Evolutionary conservation across 2,113 vertebrate genomes (phyloP).

Genomic region (Prochilodus magdalenae): DNA sequence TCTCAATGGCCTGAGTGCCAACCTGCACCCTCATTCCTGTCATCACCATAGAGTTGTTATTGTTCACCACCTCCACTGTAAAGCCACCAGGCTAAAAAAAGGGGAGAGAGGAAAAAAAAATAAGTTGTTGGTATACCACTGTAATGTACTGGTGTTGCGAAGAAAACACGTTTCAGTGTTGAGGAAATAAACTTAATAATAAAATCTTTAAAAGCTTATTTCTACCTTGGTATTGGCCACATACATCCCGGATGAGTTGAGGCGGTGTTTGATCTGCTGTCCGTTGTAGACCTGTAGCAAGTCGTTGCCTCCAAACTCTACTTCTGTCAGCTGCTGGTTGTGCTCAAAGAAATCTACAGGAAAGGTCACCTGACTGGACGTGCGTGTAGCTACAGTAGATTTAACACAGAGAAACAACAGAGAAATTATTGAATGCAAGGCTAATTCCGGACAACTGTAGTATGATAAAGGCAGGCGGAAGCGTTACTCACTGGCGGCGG

Average conservation of each 20-base stretch:
- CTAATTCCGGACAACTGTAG: background rate
- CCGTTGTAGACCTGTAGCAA: conserved; percentile 97
- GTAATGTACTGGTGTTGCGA: background rate
- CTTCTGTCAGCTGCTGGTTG: conserved; percentile 97
- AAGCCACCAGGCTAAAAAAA: conserved; percentile 91
- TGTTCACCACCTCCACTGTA: conserved; percentile 93
- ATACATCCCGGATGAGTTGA: conserved; percentile 99
- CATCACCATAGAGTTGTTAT: conserved; percentile 98
- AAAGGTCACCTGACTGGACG: conserved; percentile 96
- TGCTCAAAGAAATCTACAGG: conserved; percentile 99
- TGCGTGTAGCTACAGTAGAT: conserved; percentile 84
- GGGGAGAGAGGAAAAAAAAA: background rate
- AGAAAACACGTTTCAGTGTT: background rate
- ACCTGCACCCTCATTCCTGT: conserved; percentile 97
- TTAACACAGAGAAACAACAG: background rate
- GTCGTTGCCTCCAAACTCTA: conserved; percentile 97
- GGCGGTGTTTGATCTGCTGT: conserved; percentile 97
- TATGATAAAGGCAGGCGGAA: conserved; percentile 21
- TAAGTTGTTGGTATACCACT: background rate
- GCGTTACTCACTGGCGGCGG: conserved; percentile 85
- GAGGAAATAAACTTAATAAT: background rate
- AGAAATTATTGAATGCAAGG: background rate
- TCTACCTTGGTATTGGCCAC: conserved; percentile 98
- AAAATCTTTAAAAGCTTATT: no score
- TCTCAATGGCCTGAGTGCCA: conserved; percentile 93